Evolutionary conservation across 1,140 invertebrate genomes (phyloP), one percentile per base, ranked within the genome.

Genomic region (Augochlora pura): DNA sequence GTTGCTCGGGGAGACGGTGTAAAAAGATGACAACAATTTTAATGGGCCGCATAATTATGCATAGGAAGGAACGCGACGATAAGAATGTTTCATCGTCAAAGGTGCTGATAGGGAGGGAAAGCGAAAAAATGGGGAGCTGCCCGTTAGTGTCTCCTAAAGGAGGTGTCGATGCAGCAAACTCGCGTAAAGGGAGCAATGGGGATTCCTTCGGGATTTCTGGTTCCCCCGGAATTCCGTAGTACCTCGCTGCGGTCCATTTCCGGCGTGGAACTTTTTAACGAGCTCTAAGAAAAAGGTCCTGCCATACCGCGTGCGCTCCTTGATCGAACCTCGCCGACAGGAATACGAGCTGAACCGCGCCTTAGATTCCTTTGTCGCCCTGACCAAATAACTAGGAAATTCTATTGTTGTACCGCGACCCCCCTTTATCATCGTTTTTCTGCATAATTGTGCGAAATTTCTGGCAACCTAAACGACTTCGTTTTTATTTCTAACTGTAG

Each of bases 131-230:
- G 7, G n/a, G 21, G 63, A 23, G 39, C 52, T 60, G 62, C 39
- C 74, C 75, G 54, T 81, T 81, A 81, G 39, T 39, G 67, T 64
- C 60, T 54, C 57, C 60, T 42, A 54, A 70, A 66, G 42, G 80
- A 77, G 74, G 74, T 77, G 74, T 71, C 80, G 80, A 81, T 81
- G 66, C 66, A 81, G 80, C 42, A 81, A 81, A 81, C 66, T 77
- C 74, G 80, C 54, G 75, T 71, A 77, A 70, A 71, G 75, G 49
- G 75, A 81, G 74, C 63, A 69, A 81, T 64, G 80, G 27, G 27
- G 74, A 77, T 77, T 77, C 80, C 74, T 60, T 32, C 46, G 74
- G 80, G 80, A 77, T 70, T 70, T 70, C 66, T 68, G 66, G 67
- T 77, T 77, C 66, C 75, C 25, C 74, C 67, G 52, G 75, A 81